A percentile compares a stretch with the other conserved stretches of the same genome.
Conservation (phyloP, 2,888 invertebrate species). For the Oscheius onirici region DNA sequence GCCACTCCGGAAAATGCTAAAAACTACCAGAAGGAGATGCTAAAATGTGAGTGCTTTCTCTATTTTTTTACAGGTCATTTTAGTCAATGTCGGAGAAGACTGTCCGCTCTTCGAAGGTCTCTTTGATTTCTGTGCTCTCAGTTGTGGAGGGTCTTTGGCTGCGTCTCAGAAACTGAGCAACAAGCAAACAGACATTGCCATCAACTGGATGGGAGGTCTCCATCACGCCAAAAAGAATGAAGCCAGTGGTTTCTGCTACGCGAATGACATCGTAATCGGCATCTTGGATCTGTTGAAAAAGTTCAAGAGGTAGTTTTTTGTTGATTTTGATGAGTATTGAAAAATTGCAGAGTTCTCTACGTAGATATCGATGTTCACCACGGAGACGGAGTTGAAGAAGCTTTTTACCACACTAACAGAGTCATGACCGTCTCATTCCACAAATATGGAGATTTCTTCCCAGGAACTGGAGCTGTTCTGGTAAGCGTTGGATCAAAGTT, state of each 20-base stretch:
- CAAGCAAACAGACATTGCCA: constrained; percentile 96
- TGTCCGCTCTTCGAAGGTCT: constrained; percentile 99
- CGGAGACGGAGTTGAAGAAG: constrained; percentile 95
- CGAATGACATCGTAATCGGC: constrained; percentile 97
- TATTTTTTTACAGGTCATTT: background rate
- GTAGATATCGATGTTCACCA: constrained; percentile 99
- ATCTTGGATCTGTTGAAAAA: constrained; percentile 92
- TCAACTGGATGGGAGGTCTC: constrained; percentile 98
- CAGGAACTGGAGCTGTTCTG: constrained; percentile 86
- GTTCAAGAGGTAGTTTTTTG: constrained; percentile 56
- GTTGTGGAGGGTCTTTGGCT: constrained; percentile 96
- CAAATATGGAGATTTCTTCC: constrained; percentile 99
- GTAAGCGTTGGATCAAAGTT: constrained; percentile 23
- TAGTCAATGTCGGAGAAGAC: constrained; percentile 82
- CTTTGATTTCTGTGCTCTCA: constrained; percentile 98
- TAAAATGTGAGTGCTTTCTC: constrained; percentile 81
- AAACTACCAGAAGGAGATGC: constrained; percentile 99
- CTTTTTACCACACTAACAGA: constrained; percentile 90
- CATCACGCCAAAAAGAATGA: constrained; percentile 97
- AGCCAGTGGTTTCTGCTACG: constrained; percentile 94
- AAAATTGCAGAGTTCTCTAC: constrained; percentile 86
- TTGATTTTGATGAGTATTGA: background rate
- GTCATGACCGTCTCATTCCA: constrained; percentile 99
- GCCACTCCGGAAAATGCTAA: constrained; percentile 99
- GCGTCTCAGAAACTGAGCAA: constrained; percentile 98